Base-by-base conservation (phyloP, 2,888 invertebrate genomes). In the Plebejus argus region DNA sequence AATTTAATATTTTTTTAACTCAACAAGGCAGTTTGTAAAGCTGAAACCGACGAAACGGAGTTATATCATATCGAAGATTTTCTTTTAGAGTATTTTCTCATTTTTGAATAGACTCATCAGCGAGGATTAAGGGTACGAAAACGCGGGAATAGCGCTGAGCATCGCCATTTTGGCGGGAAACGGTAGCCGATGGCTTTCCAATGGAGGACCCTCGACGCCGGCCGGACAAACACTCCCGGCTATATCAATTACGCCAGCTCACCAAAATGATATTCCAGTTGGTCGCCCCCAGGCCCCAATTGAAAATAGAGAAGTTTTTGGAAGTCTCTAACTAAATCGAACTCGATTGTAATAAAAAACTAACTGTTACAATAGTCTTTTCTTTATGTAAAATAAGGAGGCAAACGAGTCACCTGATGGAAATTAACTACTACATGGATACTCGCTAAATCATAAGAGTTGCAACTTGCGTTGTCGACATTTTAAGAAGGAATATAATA, bases 121-220 rank as follows among this genome's bases (percentile, higher is more conserved):
- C 12, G 6, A 4, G 28, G 28, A 66, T 66, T 33, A 15, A 3
- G 28, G 66, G 6, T 3, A 66, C 71, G 12, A 39, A 71, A 71
- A 15, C n/a, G 39, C 70, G 70, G 70, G 70, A 71, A 70, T 39
- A 39, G n/a, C 8, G 70, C 39, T 71, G 70, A 71, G 35, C 18
- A 3, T 39, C 39, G 28, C 12, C 15, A 66, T 28, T 28, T 66
- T 66, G 66, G 28, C 66, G 28, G 66, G 33, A 33, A 66, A 66
- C 28, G 66, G 66, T 7, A 15, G 28, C 6, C n/a, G 10, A 71
- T 71, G 71, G 71, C 39, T 71, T 71, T 71, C 71, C 71, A 71
- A n/a, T 71, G 71, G 71, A 71, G 71, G 71, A n/a, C 71, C 39
- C 71, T 71, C 7, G 66, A 33, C 28, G 4, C 28, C 61, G 10